phyloP scores from a whole-genome alignment of 2,113 vertebrate genomes.

The Anser brachyrhynchus region DNA sequence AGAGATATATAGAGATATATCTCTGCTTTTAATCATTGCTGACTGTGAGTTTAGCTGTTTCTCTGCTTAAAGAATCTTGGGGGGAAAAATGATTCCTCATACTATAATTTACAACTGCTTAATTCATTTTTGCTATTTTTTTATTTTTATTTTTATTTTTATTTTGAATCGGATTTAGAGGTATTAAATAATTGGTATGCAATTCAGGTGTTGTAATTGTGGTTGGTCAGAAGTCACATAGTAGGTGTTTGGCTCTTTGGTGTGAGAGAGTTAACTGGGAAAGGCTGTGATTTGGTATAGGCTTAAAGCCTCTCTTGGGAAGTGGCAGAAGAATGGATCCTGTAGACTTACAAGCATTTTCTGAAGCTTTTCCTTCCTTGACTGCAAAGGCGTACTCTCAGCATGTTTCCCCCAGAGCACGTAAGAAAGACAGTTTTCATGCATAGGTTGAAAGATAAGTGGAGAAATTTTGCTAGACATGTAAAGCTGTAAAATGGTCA shows the following conservation, averaged over 20 bases:
- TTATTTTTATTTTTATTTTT: too few species aligned
- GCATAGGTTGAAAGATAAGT: neutral
- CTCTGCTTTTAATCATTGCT: neutral
- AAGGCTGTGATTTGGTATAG: neutral
- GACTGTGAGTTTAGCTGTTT: neutral
- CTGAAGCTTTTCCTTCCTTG: neutral
- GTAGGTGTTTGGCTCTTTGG: neutral
- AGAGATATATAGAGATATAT: too few species aligned
- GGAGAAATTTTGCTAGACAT: accelerated
- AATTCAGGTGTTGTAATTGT: neutral
- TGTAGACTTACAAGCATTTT: neutral
- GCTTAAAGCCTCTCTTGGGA: neutral
- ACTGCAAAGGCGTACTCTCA: neutral
- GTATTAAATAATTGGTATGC: neutral
- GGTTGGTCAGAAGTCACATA: neutral
- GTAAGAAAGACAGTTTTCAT: neutral
- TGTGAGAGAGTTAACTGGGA: neutral
- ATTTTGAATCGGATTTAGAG: neutral
- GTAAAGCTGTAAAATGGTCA: neutral
- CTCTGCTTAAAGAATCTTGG: neutral
- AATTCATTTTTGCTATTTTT: neutral
- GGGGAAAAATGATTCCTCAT: neutral
- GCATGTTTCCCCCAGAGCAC: accelerated
- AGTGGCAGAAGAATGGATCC: neutral
- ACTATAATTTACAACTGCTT: neutral